Base-by-base conservation (phyloP, 2,113 vertebrate species). In the Psittacula cyanocephala region DNA sequence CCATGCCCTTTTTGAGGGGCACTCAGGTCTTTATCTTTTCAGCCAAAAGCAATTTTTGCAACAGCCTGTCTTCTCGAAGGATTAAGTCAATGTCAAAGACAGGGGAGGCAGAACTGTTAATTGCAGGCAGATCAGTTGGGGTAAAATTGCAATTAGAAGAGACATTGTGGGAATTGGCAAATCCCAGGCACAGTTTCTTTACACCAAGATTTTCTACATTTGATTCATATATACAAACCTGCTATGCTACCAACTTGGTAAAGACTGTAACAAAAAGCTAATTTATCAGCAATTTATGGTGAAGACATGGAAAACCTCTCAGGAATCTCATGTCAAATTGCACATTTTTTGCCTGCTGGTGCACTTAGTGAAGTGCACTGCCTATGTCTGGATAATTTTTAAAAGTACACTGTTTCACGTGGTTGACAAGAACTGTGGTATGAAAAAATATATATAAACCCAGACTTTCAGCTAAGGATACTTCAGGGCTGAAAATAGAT, bases 121-220 rank as follows among this genome's bases (percentile, higher is more conserved):
- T 96, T 97, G 90, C 71, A 70, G 69, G 71, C 31, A 88, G 89
- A 96, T 93, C 91, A 70, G 75, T 25, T 68, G 81, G 71, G 81
- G 62, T 78, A 81, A 92, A 83, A 72, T 88, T 55, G 67, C 78
- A 96, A 95, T 97, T 95, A 95, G n/a, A 67, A 64, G 53, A 88
- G 68, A 80, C 37, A 71, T 52, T 81, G 67, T 89, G 92, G 70
- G 86, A 96, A 86, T 37, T 23, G 27, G 43, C 35, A 82, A 69
- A 86, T 93, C 43, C 35, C 29, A 78, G 49, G 29, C 62, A 69
- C 35, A 35, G 16, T 65, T 95, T 85, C 71, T 90, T 93, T 87
- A 39, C 70, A 85, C 37, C 8, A 81, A 76, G 80, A 60, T 60
- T 94, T 94, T 86, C 55, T 91, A 3, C 76, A 47, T 96, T 79